Conservation (phyloP, 2,888 invertebrate species). For the Idaea dimidiata region DNA sequence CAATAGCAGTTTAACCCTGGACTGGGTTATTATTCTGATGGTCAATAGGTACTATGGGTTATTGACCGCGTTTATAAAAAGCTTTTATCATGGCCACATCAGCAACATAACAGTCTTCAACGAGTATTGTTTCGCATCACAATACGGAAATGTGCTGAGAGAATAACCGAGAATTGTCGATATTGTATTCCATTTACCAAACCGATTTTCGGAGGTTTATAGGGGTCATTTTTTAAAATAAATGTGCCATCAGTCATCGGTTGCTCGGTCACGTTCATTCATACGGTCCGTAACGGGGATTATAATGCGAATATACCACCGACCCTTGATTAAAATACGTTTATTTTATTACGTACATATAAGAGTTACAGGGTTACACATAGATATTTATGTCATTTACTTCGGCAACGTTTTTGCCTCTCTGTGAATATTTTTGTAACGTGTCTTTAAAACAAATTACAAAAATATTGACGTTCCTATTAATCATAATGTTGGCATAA, state of each 20-base stretch:
- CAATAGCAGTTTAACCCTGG: too few relatives aligned
- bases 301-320: not conserved
- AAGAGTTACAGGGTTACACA: not conserved
- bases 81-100: not conserved
- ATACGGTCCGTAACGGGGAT: not conserved
- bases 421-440: too few relatives aligned
- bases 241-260: slow-evolving; percentile 1
- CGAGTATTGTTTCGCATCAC: not conserved
- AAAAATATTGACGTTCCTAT: too few relatives aligned
- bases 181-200: not conserved
- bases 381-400: too few relatives aligned
- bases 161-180: not conserved
- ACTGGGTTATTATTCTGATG: too few relatives aligned
- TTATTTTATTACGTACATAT: not conserved
- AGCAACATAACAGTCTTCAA: not conserved
- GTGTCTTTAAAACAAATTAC: too few relatives aligned
- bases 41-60: too few relatives aligned
- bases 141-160: not conserved
- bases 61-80: too few relatives aligned
- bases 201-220: not conserved
- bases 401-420: too few relatives aligned
- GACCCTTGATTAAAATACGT: not conserved
- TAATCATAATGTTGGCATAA: too few relatives aligned
- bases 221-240: not conserved
- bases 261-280: not conserved